Conservation (phyloP, 2,113 vertebrate species). For the Cnemophilus loriae region DNA sequence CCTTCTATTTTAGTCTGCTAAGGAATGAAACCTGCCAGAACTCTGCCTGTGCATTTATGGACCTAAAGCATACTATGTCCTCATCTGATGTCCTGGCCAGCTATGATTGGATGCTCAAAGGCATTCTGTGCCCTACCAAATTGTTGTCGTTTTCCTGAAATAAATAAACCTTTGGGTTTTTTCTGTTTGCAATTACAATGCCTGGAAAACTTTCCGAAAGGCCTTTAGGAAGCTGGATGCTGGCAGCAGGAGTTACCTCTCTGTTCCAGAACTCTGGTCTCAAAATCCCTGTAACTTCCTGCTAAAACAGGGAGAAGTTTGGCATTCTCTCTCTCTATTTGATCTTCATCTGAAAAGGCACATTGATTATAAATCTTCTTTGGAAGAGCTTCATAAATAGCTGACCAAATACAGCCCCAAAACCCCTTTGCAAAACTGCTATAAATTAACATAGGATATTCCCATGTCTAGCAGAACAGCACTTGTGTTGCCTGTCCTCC, state of each 20-base stretch:
- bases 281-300: conserved; percentile 34
- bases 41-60: neutral
- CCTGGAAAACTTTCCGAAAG: conserved; percentile 16
- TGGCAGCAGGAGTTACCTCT: neutral
- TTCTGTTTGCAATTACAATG: neutral
- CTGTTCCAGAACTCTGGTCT: conserved; percentile 9
- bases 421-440: neutral
- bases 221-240: conserved; percentile 31
- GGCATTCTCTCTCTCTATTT: conserved; percentile 23
- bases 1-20: neutral
- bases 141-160: neutral
- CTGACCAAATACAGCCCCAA: neutral
- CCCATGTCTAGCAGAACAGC: neutral
- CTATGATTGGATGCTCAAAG: neutral
- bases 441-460: neutral
- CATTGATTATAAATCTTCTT: conserved; percentile 38
- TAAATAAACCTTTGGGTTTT: neutral
- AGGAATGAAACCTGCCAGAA: neutral
- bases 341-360: conserved; percentile 25
- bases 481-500: neutral
- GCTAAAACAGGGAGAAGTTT: conserved; percentile 21
- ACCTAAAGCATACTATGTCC: neutral
- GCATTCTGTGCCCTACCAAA: neutral
- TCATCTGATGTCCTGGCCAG: neutral
- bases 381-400: conserved; percentile 18